Evolutionary conservation across 2,888 invertebrate species (phyloP), one percentile per base, ranked within the genome.

Genomic region (Leucophenga maculata): DNA sequence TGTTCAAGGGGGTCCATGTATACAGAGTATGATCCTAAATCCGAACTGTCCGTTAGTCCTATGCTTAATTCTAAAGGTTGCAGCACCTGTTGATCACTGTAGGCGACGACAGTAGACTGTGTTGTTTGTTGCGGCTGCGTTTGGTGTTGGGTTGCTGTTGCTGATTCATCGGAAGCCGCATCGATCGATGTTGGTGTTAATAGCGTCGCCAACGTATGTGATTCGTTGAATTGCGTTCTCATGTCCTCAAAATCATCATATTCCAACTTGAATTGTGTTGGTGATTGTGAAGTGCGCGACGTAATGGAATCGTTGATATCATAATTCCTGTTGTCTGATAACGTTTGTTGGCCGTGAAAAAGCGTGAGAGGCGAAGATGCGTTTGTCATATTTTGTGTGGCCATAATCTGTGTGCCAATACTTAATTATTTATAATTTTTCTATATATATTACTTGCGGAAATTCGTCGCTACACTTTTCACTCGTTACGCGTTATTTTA

Each of bases 31-130:
- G 74, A 79, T 68, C 76, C 75, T 72, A 78, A 68, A 69, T 79
- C 78, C 57, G 74, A 71, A 68, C 77, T 77, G 75, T 84, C 82
- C 73, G 80, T 77, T 73, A 84, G 77, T 73, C 78, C 73, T 67
- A 84, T 75, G 76, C 80, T 84, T 81, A 86, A 79, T 70, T 80
- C 80, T 79, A 85, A 75, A 72, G 85, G 82, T 75, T 84, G 84
- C 75, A 86, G 85, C 86, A 86, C 86, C 86, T 86, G 86, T 85
- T 86, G 85, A 78, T 85, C 83, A 50, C 73, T 76, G 57, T 78
- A 69, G 64, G 75, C 55, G 69, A 32, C 71, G 44, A 65, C 77
- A 73, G 71, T 26, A 55, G 69, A 72, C 69, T 78, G 71, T 69
- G 22, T 54, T 20, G 55, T 44, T n/a, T 57, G 32, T 18, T 60